These are phyloP conservation scores for Etheostoma nigrum DNA, from an alignment of 2,797 vertebrate species.

Conservation along the genomic window DNA sequence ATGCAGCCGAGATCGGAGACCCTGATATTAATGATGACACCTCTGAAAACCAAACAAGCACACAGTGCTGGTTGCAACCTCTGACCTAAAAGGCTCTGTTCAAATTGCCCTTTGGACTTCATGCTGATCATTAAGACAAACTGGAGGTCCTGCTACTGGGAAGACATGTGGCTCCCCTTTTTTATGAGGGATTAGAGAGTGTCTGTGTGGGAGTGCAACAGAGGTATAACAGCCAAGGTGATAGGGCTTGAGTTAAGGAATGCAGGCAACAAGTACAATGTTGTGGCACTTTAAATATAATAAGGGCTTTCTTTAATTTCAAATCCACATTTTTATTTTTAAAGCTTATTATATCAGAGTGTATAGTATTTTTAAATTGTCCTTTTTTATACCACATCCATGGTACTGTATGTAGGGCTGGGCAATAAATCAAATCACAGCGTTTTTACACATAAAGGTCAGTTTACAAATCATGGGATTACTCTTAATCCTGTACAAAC, in stretches of 20 bases:
- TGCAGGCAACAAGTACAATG: not conserved
- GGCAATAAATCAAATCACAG: not conserved
- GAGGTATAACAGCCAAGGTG: not conserved
- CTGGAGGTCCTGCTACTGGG: slow-evolving; percentile 24
- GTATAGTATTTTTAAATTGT: not conserved
- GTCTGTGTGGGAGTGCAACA: not conserved
- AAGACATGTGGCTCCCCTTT: no score
- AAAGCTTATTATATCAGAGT: not conserved
- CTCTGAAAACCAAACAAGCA: slow-evolving; percentile 72
- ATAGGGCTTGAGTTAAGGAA: not conserved
- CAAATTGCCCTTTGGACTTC: slow-evolving; percentile 69
- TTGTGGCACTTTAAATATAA: not conserved
- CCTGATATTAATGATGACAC: slow-evolving; percentile 62
- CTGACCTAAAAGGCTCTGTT: slow-evolving; percentile 71
- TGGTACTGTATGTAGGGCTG: not conserved
- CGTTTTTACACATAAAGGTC: not conserved
- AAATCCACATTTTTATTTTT: no score
- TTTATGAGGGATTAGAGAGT: not conserved
- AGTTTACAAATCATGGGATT: not conserved
- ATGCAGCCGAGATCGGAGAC: not conserved
- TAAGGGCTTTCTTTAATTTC: not conserved
- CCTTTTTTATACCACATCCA: not conserved
- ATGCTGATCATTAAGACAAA: slow-evolving; percentile 66
- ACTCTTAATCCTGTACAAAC: slow-evolving; percentile 8
- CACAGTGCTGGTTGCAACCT: slow-evolving; percentile 72